These are phyloP conservation scores for Ammodytes marinus DNA, from an alignment of 2,113 vertebrate species.

Conservation along the genomic window DNA sequence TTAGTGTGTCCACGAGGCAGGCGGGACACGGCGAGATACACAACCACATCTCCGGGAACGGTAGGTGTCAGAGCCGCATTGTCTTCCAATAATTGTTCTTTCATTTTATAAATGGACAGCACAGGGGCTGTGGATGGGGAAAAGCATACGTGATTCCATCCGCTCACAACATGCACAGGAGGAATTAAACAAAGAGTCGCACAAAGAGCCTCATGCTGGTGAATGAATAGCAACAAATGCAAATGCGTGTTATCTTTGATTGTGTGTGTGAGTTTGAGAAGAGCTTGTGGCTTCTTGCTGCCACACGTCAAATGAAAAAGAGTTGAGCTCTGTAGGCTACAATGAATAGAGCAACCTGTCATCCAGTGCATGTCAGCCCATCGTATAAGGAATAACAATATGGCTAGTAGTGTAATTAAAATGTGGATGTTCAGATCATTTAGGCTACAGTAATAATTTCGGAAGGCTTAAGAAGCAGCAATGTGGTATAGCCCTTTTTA, in stretches of 20 bases:
- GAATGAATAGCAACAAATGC: slow-evolving; percentile 7
- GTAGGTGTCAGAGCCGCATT: slow-evolving; percentile 78
- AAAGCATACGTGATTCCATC: slow-evolving; percentile 56
- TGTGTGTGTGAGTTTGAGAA: not conserved
- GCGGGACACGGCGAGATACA: slow-evolving; percentile 86
- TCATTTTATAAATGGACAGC: not conserved
- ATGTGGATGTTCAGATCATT: not conserved
- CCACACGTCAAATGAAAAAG: not conserved
- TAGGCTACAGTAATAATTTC: not conserved
- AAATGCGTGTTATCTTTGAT: slow-evolving; percentile 7
- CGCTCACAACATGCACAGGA: slow-evolving; percentile 33
- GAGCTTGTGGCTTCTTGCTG: not conserved
- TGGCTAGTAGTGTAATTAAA: slow-evolving; percentile 3
- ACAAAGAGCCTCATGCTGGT: not conserved
- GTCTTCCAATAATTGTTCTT: not conserved
- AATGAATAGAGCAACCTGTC: not conserved
- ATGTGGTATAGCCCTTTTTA: not conserved
- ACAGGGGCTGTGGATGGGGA: slow-evolving; percentile 4
- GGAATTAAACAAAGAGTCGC: slow-evolving; percentile 57
- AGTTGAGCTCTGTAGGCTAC: not conserved
- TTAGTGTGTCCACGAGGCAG: slow-evolving; percentile 87
- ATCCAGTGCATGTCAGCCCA: not conserved
- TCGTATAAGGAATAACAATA: not conserved
- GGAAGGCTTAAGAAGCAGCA: too few relatives aligned
- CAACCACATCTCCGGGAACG: slow-evolving; percentile 90